These are phyloP conservation scores for Melangyna quadrimaculata DNA, from an alignment of 2,888 invertebrate species.

Conservation along the genomic window DNA sequence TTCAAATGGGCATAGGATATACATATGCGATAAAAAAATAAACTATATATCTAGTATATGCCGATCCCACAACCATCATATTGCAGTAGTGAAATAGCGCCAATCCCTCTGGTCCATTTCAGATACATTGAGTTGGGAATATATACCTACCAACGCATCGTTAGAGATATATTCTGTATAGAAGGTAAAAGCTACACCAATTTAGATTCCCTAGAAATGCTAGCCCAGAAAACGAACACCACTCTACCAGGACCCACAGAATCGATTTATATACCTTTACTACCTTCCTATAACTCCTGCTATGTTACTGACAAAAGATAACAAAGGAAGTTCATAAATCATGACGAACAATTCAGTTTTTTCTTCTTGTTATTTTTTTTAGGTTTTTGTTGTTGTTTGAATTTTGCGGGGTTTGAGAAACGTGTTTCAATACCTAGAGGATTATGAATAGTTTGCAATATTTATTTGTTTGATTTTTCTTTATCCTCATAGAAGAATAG, in stretches of 20 bases:
- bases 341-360: constrained; percentile 56
- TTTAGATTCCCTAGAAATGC: constrained; percentile 18
- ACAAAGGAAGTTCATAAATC: constrained; percentile 66
- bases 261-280: constrained; percentile 34
- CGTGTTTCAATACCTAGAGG: constrained; percentile 2
- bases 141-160: too few species aligned
- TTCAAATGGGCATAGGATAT: constrained; percentile 60
- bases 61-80: constrained; percentile 51
- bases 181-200: constrained; percentile 25
- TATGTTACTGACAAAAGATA: constrained; percentile 30
- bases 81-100: constrained; percentile 48
- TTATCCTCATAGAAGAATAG: not conserved
- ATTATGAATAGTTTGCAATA: constrained; percentile 8
- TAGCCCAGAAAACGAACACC: constrained; percentile 45
- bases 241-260: not conserved
- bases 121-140: constrained; percentile 59
- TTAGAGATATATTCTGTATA: not conserved
- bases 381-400: not conserved
- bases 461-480: not conserved
- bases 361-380: not conserved
- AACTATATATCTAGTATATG: constrained; percentile 8
- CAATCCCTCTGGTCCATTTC: constrained; percentile 57
- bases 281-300: constrained; percentile 8
- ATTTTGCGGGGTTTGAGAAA: not conserved
- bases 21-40: constrained; percentile 61